These are phyloP conservation scores for Eptesicus fuscus DNA, from an alignment of 2,113 vertebrate species.

Conservation along the genomic window DNA sequence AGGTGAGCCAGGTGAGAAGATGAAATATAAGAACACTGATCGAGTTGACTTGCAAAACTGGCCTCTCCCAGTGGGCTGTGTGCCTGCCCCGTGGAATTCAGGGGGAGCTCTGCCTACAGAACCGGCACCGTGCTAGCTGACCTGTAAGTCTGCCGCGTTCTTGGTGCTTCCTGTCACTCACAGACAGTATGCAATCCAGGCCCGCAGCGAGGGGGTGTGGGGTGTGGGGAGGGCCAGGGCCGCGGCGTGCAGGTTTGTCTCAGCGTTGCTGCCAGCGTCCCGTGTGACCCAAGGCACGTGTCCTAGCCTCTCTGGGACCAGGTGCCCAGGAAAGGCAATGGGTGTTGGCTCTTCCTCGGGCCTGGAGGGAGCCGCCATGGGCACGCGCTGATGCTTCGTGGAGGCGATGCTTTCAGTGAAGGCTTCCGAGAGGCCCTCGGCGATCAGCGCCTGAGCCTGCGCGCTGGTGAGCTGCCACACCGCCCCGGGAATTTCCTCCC, in stretches of 20 bases:
- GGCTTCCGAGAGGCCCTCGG: not conserved
- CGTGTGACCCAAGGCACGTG: not conserved
- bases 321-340: not conserved
- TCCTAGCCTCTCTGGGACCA: not conserved
- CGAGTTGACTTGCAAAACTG: not conserved
- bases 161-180: not conserved
- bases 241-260: not conserved
- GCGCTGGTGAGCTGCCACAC: not conserved
- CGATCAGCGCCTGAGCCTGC: not conserved
- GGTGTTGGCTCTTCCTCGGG: not conserved
- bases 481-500: not conserved
- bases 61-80: fast-evolving
- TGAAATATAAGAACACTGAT: not conserved
- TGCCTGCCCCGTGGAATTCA: not conserved
- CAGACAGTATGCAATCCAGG: not conserved
- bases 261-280: not conserved
- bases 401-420: not conserved
- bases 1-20: not conserved
- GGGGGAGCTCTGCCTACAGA: not conserved
- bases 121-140: fast-evolving
- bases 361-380: not conserved
- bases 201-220: not conserved
- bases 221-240: not conserved
- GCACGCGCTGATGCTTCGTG: not conserved
- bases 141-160: not conserved